These are phyloP conservation scores for Eilema caniola DNA, from an alignment of 2,888 invertebrate species.

Conservation along the genomic window DNA sequence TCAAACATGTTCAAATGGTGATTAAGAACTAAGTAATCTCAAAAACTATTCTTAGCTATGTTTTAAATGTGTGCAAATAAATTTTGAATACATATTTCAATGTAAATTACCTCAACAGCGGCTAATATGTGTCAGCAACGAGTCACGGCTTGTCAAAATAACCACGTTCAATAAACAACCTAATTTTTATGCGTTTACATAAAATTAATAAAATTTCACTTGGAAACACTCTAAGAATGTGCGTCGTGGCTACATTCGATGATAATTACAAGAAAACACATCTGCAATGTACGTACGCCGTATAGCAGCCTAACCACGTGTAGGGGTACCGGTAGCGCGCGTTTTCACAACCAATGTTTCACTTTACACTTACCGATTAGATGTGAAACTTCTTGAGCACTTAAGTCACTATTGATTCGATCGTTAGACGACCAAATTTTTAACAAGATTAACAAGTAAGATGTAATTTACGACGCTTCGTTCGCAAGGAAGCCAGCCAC, in stretches of 20 bases:
- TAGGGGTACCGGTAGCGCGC: constrained; percentile 82
- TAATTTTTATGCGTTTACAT: constrained; percentile 64
- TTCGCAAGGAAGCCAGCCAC: constrained; percentile 87
- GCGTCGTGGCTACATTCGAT: constrained; percentile 54
- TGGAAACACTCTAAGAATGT: constrained; percentile 51
- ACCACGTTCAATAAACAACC: constrained; percentile 85
- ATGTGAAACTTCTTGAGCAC: constrained; percentile 83
- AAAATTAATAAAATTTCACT: constrained; percentile 59
- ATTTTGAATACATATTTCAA: constrained; percentile 35
- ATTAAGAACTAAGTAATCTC: constrained; percentile 30
- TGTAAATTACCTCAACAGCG: constrained; percentile 69
- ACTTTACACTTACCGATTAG: constrained; percentile 83
- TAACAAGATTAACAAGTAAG: constrained; percentile 74
- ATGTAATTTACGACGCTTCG: constrained; percentile 82
- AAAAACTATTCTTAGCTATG: constrained; percentile 12
- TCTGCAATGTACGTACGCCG: constrained; percentile 69
- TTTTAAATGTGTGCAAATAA: constrained; percentile 23
- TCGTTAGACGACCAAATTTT: constrained; percentile 74
- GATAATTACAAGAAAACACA: constrained; percentile 66
- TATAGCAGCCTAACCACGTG: constrained; percentile 81
- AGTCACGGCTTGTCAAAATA: constrained; percentile 76
- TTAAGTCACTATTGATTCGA: constrained; percentile 79
- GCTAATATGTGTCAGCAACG: constrained; percentile 69
- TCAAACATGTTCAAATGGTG: constrained; percentile 18
- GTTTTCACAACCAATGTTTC: constrained; percentile 71